phyloP scores from a whole-genome alignment of 1,140 invertebrate genomes.

The Drosophila pectinifera region DNA sequence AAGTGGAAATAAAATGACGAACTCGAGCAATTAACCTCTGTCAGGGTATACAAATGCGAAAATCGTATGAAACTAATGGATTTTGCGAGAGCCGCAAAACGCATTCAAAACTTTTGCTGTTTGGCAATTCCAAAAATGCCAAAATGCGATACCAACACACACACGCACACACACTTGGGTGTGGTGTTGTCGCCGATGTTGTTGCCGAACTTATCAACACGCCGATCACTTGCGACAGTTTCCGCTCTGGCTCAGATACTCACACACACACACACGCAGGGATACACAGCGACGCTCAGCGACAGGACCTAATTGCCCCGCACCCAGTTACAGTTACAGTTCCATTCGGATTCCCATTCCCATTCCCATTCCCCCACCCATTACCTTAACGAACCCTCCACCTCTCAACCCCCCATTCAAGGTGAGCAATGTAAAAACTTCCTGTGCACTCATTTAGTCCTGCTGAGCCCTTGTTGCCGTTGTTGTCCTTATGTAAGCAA shows the following conservation, averaged over 20 bases:
- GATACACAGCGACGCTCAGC: not conserved
- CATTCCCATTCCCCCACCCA: conserved; percentile 29
- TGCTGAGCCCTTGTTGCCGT: conserved; percentile 41
- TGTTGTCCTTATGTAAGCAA: conserved; percentile 66
- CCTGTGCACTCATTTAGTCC: conserved; percentile 79
- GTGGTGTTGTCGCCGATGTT: conserved; percentile 37
- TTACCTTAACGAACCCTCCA: conserved; percentile 1
- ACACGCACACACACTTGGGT: conserved; percentile 9
- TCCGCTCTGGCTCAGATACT: conserved; percentile 67
- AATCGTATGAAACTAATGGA: conserved; percentile 57
- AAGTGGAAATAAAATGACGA: conserved; percentile 14
- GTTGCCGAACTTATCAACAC: conserved; percentile 78
- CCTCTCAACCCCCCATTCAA: conserved; percentile 57
- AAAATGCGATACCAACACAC: conserved; percentile 45
- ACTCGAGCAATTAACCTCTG: conserved; percentile 22
- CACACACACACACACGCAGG: no score
- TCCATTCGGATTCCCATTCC: conserved; percentile 9
- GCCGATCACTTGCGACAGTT: conserved; percentile 81
- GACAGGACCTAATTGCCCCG: conserved; percentile 72
- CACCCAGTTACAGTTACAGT: conserved; percentile 53
- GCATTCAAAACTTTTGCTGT: conserved; percentile 57
- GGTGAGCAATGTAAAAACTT: conserved; percentile 80
- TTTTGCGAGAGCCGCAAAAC: conserved; percentile 54
- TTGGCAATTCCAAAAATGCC: conserved; percentile 47
- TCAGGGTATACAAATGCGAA: conserved; percentile 40